Percentiles rank a stretch among this genome's conserved stretches.
phyloP scores from a whole-genome alignment of 2,113 vertebrate genomes.

The Dipodomys spectabilis region DNA sequence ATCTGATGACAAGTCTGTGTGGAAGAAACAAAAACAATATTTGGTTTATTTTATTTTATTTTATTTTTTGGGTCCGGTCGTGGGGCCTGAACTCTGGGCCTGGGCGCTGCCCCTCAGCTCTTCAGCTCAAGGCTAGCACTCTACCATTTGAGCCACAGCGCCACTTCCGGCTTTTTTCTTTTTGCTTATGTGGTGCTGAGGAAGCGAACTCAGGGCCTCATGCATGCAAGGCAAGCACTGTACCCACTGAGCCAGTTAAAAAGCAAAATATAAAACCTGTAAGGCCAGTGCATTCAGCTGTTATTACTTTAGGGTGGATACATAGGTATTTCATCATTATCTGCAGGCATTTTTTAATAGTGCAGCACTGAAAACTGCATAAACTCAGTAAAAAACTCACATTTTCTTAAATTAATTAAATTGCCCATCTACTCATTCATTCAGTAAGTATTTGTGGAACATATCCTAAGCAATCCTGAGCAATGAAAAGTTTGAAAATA shows the following conservation, averaged over 20 bases:
- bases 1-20: neutral
- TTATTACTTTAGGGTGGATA: neutral
- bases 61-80: too few relatives aligned
- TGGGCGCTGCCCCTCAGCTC: too few relatives aligned
- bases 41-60: constrained; percentile 22
- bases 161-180: too few relatives aligned
- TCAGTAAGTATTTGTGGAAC: constrained; percentile 48
- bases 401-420: constrained; percentile 47
- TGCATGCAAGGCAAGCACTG: too few relatives aligned
- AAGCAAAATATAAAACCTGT: constrained; percentile 8
- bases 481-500: constrained; percentile 41
- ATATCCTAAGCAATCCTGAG: constrained; percentile 1
- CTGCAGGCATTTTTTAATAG: neutral
- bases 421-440: neutral
- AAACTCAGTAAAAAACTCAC: neutral
- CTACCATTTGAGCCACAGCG: too few relatives aligned
- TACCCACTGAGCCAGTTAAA: too few relatives aligned
- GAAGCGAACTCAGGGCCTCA: too few relatives aligned
- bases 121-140: too few relatives aligned
- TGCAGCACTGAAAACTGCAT: constrained; percentile 8
- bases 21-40: neutral
- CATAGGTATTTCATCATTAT: neutral
- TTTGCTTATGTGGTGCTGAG: too few relatives aligned
- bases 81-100: too few relatives aligned
- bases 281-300: neutral